A percentile compares a stretch with the other conserved stretches of the same genome.
These are phyloP conservation scores for Heliconius eleuchia DNA, from an alignment of 1,140 invertebrate species.

Conservation along the genomic window DNA sequence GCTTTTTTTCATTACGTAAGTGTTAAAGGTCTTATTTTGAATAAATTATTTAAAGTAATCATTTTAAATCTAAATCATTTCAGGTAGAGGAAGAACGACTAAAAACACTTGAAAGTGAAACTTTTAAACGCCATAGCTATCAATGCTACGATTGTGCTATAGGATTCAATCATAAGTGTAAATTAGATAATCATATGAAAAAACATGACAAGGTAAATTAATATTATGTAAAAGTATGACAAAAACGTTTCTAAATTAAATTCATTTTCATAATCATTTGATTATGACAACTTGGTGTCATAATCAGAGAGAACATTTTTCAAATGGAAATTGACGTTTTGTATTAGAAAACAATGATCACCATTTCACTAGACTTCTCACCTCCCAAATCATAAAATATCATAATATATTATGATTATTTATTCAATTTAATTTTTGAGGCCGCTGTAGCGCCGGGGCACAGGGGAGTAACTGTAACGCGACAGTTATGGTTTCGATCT, in stretches of 20 bases:
- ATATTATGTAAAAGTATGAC: not conserved
- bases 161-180: constrained; percentile 65
- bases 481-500: too few relatives aligned
- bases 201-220: constrained; percentile 58
- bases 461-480: too few relatives aligned
- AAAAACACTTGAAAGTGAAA: constrained; percentile 30
- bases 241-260: not conserved
- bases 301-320: not conserved
- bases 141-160: constrained; percentile 56
- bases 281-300: not conserved
- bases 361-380: too few relatives aligned
- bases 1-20: too few relatives aligned
- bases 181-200: constrained; percentile 61
- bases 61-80: not conserved
- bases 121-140: constrained; percentile 54
- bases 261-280: not conserved
- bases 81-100: constrained; percentile 56
- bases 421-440: too few relatives aligned
- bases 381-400: too few relatives aligned
- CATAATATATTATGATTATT: too few relatives aligned
- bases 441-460: too few relatives aligned
- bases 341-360: too few relatives aligned
- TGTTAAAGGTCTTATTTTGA: too few relatives aligned
- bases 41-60: not conserved
- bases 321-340: too few relatives aligned